A percentile compares a stretch with the other conserved stretches of the same genome.
Conservation (phyloP, 1,140 invertebrate genomes). For the Coptotermes formosanus region DNA sequence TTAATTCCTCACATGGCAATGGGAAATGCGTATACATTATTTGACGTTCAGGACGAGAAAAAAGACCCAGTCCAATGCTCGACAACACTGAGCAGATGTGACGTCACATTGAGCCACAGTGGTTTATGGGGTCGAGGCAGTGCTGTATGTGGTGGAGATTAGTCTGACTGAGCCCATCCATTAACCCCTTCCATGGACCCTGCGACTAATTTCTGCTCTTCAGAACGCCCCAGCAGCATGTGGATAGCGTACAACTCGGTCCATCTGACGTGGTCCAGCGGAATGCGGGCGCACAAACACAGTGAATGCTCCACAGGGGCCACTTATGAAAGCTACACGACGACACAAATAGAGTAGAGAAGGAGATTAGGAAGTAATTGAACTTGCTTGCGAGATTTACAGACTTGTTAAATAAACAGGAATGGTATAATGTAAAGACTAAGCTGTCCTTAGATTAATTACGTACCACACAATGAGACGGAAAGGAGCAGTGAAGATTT, state of each 20-base stretch:
- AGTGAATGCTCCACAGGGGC: neutral
- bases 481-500: too few relatives aligned
- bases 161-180: constrained; percentile 17
- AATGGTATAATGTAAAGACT: too few relatives aligned
- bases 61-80: neutral
- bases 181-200: neutral
- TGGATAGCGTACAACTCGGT: neutral
- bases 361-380: neutral
- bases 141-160: neutral
- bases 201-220: neutral
- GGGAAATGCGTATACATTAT: neutral
- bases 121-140: neutral
- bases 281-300: neutral
- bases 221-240: neutral
- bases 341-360: neutral
- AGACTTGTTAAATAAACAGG: too few relatives aligned
- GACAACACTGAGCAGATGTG: neutral
- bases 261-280: neutral
- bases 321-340: neutral
- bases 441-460: too few relatives aligned
- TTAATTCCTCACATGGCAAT: neutral
- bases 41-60: neutral
- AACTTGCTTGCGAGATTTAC: too few relatives aligned
- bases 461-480: too few relatives aligned
- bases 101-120: neutral